Conservation (phyloP, 2,113 vertebrate genomes). For the Eulemur rufifrons region DNA sequence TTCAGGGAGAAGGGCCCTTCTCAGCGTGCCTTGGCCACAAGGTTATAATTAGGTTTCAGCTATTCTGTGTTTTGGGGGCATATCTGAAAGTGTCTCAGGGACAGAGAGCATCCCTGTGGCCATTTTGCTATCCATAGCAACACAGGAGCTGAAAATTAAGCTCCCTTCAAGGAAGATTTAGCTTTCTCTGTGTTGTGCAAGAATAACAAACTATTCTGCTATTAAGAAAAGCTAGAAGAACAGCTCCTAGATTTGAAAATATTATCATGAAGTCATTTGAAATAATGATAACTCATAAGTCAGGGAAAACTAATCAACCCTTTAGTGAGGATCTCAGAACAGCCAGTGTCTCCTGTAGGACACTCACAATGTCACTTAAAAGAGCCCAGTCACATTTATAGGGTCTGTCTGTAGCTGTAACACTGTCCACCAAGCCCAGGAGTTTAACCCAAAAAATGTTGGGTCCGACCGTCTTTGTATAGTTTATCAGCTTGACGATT, state of each 20-base stretch:
- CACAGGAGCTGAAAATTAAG: not conserved
- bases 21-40: not conserved
- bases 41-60: not conserved
- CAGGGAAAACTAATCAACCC: not conserved
- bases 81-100: not conserved
- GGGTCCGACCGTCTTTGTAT: too few relatives aligned
- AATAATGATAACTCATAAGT: not conserved
- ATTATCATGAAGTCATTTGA: not conserved
- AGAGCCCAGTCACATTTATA: not conserved
- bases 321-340: not conserved
- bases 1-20: not conserved
- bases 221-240: not conserved
- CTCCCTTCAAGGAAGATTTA: not conserved
- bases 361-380: not conserved
- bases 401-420: not conserved
- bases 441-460: not conserved
- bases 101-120: too few relatives aligned
- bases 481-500: not conserved
- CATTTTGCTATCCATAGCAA: not conserved
- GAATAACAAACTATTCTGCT: not conserved
- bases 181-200: not conserved
- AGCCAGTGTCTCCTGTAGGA: not conserved
- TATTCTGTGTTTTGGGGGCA: not conserved
- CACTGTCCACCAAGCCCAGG: not conserved
- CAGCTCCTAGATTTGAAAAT: not conserved